Conservation (phyloP, 1,140 invertebrate genomes). For the Triops longicaudatus region DNA sequence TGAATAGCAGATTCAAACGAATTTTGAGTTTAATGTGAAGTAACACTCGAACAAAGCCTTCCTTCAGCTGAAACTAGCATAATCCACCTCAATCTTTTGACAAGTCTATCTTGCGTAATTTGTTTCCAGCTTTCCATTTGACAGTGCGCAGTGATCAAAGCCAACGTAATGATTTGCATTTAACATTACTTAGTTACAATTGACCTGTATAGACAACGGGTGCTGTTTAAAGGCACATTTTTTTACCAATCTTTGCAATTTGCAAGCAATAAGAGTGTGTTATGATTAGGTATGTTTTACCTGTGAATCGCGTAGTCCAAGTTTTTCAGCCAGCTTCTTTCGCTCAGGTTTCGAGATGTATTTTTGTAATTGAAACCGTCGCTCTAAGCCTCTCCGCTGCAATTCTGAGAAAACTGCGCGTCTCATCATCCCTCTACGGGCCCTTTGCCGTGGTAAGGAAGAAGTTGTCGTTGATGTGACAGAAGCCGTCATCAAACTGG, state of each 20-base stretch:
- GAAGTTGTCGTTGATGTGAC: neutral
- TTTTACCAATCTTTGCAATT: neutral
- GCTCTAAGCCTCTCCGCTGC: conserved; percentile 87
- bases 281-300: conserved; percentile 44
- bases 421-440: conserved; percentile 76
- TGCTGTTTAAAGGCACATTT: too few species aligned
- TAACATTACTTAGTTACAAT: too few species aligned
- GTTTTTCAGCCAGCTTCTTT: conserved; percentile 87
- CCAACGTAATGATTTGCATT: too few species aligned
- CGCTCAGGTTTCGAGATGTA: conserved; percentile 96
- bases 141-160: too few species aligned
- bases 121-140: too few species aligned
- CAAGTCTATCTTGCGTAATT: too few species aligned
- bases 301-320: conserved; percentile 91
- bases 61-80: too few species aligned
- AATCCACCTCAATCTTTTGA: too few species aligned
- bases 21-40: too few species aligned
- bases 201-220: too few species aligned
- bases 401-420: conserved; percentile 85
- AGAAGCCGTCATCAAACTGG: neutral
- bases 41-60: too few species aligned
- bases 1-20: too few species aligned
- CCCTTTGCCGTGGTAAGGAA: conserved; percentile 11
- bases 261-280: neutral
- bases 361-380: conserved; percentile 92